Conservation (phyloP, 2,113 vertebrate genomes). For the Trichechus manatus region DNA sequence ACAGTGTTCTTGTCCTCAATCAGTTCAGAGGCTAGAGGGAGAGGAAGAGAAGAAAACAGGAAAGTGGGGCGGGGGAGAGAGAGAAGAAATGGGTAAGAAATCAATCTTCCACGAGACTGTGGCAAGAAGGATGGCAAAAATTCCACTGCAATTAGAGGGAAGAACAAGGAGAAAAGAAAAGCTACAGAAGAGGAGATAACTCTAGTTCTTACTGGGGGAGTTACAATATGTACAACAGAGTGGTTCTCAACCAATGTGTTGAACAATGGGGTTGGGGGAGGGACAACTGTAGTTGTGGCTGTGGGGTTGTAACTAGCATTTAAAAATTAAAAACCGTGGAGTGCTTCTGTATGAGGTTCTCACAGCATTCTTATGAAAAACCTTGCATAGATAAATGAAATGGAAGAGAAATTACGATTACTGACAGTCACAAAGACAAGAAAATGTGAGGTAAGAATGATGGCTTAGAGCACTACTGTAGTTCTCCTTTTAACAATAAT, state of each 20-base stretch:
- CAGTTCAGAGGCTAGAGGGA: background rate
- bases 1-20: background rate
- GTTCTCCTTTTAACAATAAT: background rate
- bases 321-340: background rate
- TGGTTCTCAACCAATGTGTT: background rate
- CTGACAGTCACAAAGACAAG: background rate
- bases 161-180: background rate
- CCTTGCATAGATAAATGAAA: background rate
- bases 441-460: background rate
- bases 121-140: background rate
- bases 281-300: background rate
- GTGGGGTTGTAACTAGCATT: background rate
- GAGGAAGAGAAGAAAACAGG: background rate
- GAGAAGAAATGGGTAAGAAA: background rate
- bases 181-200: background rate
- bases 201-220: background rate
- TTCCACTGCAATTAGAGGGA: background rate
- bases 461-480: background rate
- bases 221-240: background rate
- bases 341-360: background rate
- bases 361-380: background rate
- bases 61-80: accelerated
- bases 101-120: background rate
- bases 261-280: background rate
- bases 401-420: background rate